phyloP scores from a whole-genome alignment of 1,140 invertebrate species.

The Asobara japonica region DNA sequence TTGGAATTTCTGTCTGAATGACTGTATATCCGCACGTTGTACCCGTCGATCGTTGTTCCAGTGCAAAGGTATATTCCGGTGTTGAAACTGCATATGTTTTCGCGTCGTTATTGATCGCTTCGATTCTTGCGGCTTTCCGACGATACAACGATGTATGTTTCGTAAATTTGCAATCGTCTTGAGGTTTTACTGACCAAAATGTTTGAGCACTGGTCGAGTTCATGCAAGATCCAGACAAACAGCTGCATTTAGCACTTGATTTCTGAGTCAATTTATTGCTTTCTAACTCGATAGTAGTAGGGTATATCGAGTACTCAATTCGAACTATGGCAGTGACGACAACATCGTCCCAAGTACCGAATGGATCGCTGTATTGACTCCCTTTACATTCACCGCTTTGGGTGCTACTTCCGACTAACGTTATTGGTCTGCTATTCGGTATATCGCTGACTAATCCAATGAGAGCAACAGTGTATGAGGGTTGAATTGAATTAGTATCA shows the following conservation, averaged over 20 bases:
- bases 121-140: conserved; percentile 26
- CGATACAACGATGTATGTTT: conserved; percentile 35
- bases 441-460: not conserved
- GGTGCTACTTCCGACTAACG: not conserved
- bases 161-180: conserved; percentile 28
- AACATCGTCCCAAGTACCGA: conserved; percentile 18
- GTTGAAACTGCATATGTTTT: conserved; percentile 29
- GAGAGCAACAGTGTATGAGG: not conserved
- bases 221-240: conserved; percentile 26
- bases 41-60: not conserved
- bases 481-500: not conserved
- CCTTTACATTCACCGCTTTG: conserved; percentile 1
- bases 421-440: not conserved
- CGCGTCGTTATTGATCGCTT: not conserved
- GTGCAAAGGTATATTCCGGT: conserved; percentile 28
- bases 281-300: not conserved
- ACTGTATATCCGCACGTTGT: conserved; percentile 24
- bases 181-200: conserved; percentile 25
- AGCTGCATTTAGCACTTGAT: conserved; percentile 22
- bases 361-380: conserved; percentile 13
- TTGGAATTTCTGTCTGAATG: conserved; percentile 16
- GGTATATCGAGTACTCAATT: conserved; percentile 4
- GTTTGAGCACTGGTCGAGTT: conserved; percentile 23
- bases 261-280: not conserved
- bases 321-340: conserved; percentile 6